Evolutionary conservation across 2,888 invertebrate species (phyloP).

Genomic region (Eupithecia abbreviata): DNA sequence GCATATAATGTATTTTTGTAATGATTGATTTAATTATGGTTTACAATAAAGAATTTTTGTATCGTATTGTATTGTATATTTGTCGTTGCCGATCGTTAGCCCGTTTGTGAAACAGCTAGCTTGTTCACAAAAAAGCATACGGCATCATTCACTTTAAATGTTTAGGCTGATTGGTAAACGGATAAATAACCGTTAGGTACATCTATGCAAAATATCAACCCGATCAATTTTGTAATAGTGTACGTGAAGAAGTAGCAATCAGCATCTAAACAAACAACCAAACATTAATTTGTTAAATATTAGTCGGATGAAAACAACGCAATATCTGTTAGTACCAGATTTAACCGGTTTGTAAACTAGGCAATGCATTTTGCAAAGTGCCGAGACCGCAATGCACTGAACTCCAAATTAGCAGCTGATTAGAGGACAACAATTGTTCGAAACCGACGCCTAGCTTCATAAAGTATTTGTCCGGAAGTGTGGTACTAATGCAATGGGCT

Average conservation of each 20-base stretch:
- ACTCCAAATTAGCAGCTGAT: constrained; percentile 28
- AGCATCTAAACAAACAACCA: background rate
- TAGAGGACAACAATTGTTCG: constrained; percentile 23
- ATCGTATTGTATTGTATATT: too few species aligned
- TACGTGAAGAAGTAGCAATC: background rate
- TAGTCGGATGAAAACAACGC: background rate
- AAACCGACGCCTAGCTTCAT: constrained; percentile 14
- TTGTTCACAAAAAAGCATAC: background rate
- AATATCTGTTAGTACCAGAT: background rate
- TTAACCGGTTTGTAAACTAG: constrained; percentile 21
- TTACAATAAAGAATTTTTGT: too few species aligned
- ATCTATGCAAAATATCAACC: background rate
- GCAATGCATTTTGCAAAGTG: constrained; percentile 27
- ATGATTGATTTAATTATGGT: too few species aligned
- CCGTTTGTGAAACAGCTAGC: background rate
- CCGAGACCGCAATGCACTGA: constrained; percentile 26
- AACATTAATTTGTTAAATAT: background rate
- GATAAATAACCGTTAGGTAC: background rate
- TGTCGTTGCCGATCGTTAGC: background rate
- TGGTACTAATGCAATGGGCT: background rate
- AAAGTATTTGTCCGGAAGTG: constrained; percentile 7
- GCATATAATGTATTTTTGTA: too few species aligned
- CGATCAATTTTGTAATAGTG: background rate
- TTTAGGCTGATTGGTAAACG: background rate
- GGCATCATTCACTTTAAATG: background rate